Evolutionary conservation across 2,888 invertebrate species (phyloP).

Genomic region (Tanytarsus gracilentus): DNA sequence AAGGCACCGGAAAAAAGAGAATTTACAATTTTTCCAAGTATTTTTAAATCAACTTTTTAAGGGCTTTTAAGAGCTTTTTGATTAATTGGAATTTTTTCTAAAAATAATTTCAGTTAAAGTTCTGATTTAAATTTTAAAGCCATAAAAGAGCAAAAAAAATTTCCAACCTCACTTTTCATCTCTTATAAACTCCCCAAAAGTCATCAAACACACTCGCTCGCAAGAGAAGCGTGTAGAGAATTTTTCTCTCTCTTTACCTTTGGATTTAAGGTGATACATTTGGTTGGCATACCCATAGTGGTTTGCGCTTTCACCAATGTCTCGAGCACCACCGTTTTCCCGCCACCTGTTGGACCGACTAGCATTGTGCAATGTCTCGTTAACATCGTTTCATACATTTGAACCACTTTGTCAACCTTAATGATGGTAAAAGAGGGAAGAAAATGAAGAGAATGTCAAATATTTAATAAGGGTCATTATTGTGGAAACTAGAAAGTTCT

Average conservation of each 20-base stretch:
- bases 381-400: constrained; percentile 92
- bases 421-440: constrained; percentile 21
- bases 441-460: constrained; percentile 6
- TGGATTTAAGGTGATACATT: constrained; percentile 72
- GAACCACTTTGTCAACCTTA: constrained; percentile 84
- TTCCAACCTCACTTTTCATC: no score
- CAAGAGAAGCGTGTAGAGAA: constrained; percentile 9
- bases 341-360: constrained; percentile 88
- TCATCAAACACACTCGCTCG: constrained; percentile 29
- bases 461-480: constrained; percentile 20
- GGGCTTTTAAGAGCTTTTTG: no score
- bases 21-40: not conserved
- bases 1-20: no score
- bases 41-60: no score
- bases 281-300: constrained; percentile 65
- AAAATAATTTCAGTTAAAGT: not conserved
- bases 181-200: no score
- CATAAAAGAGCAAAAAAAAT: no score
- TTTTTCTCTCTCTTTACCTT: constrained; percentile 54
- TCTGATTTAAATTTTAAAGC: not conserved
- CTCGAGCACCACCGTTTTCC: constrained; percentile 78
- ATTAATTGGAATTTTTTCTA: not conserved
- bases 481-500: not conserved
- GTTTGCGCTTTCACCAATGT: constrained; percentile 71
- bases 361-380: constrained; percentile 86